Evolutionary conservation across 23 tunicate species (phyloP), one percentile per base, ranked within the genome.

Genomic region (Clavelina lepadiformis): DNA sequence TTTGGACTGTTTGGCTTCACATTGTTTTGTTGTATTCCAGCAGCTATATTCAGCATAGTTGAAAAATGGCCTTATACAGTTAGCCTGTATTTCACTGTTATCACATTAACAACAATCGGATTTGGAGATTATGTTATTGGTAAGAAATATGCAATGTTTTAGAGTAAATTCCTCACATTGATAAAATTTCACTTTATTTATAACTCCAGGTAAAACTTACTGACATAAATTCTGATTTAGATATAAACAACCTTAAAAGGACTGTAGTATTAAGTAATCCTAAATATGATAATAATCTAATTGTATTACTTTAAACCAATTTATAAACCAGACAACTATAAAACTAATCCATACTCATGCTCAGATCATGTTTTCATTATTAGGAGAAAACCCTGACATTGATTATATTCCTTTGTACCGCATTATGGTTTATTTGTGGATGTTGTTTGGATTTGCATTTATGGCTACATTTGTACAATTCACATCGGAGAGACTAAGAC

Each of bases 101-200:
- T 86, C 41, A 71, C 95, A 7, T 65, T 86, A 0, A 73, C 95
- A 41, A 86, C 95, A 19, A 73, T 86, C 30, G 95, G 95, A 3
- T 86, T 86, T 59, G 95, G 95, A 1, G 95, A 86, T 51, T 86
- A 30, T 58, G 86, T 78, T 13, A 73, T 75, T 64, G 95, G 95
- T 86, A 56, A 6, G 47, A 26, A 6, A 36, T 24, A 20, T 25
- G 7, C 19, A 19, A 28, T 15, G 29, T 11, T 15, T 11, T 15
- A 15, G 22, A 0, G 49, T 33, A 28, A 21, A 46, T 0, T 46
- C 15, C 49, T 15, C 49, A 15, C 49, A 41, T 41, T 41, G 49
- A 8, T 41, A 8, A 41, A 41, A 41, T 15, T 8, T 41, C 49
- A 41, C 49, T 41, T 41, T 41, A 15, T 41, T 41, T 11, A 8